phyloP scores from a whole-genome alignment of 1,140 invertebrate genomes.

The Drosophila dunni region DNA sequence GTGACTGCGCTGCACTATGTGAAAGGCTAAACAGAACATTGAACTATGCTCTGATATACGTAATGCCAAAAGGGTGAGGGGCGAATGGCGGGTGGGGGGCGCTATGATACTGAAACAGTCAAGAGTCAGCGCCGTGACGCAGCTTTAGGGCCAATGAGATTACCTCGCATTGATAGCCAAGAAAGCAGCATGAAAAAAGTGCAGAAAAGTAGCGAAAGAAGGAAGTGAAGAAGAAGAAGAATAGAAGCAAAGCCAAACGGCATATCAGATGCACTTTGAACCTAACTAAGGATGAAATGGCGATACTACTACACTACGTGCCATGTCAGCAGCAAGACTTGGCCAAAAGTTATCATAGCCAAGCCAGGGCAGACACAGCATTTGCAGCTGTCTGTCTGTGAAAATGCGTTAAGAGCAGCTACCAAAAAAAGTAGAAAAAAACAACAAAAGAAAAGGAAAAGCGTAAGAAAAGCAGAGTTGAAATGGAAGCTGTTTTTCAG shows the following conservation, averaged over 20 bases:
- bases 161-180: constrained; percentile 29
- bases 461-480: constrained; percentile 6
- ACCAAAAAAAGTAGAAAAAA: background rate
- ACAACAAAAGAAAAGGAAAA: background rate
- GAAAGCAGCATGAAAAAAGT: constrained; percentile 8
- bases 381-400: constrained; percentile 6
- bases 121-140: constrained; percentile 24
- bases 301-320: constrained; percentile 27
- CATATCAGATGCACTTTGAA: constrained; percentile 58
- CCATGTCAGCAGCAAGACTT: background rate
- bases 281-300: constrained; percentile 6
- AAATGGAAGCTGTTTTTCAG: constrained; percentile 30
- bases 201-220: background rate
- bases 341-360: background rate
- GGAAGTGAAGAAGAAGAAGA: background rate
- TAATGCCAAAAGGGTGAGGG: constrained; percentile 6
- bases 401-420: constrained; percentile 21
- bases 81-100: background rate
- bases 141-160: constrained; percentile 36
- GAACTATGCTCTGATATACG: constrained; percentile 20
- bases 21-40: constrained; percentile 29
- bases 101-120: background rate
- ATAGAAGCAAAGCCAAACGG: constrained; percentile 46
- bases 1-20: background rate
- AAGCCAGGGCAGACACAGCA: background rate